Percentiles rank a stretch among this genome's conserved stretches.
These are phyloP conservation scores for Phalloptychus januarius DNA, from an alignment of 2,797 vertebrate species.

Conservation along the genomic window DNA sequence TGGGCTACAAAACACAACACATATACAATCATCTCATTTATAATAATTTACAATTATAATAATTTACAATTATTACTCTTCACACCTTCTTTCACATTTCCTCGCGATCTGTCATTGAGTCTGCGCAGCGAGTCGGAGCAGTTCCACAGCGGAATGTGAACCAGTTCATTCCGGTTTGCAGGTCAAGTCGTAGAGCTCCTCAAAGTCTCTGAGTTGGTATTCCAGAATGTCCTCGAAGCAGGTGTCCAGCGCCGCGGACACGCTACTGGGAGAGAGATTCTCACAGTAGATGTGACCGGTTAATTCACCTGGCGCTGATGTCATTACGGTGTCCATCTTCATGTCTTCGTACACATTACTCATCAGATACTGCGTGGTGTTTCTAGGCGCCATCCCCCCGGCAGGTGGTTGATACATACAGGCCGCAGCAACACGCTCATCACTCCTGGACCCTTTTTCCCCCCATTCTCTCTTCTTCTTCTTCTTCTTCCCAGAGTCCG, in stretches of 20 bases:
- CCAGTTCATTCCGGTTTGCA: conserved; percentile 39
- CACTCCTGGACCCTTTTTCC: accelerated
- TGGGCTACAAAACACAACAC: conserved; percentile 20
- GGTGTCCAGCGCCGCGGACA: conserved; percentile 22
- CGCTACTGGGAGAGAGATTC: background rate
- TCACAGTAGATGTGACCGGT: conserved; percentile 14
- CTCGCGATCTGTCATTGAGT: conserved; percentile 22
- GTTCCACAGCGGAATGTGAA: conserved; percentile 26
- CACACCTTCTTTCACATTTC: conserved; percentile 65
- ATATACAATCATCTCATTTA: too few relatives aligned
- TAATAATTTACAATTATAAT: conserved; percentile 27
- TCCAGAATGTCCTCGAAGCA: conserved; percentile 62
- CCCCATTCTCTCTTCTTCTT: accelerated
- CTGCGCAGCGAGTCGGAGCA: background rate
- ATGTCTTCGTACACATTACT: conserved; percentile 69
- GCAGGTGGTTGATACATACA: background rate
- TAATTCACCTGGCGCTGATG: accelerated
- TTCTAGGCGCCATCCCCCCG: conserved; percentile 77
- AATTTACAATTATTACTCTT: conserved; percentile 28
- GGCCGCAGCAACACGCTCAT: background rate
- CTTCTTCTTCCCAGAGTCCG: accelerated
- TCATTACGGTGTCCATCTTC: accelerated
- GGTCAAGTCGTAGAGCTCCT: conserved; percentile 48
- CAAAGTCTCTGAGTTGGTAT: conserved; percentile 78
- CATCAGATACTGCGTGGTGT: conserved; percentile 85